Evolutionary conservation across 2,113 vertebrate species (phyloP).

Genomic region (Plotosus lineatus): DNA sequence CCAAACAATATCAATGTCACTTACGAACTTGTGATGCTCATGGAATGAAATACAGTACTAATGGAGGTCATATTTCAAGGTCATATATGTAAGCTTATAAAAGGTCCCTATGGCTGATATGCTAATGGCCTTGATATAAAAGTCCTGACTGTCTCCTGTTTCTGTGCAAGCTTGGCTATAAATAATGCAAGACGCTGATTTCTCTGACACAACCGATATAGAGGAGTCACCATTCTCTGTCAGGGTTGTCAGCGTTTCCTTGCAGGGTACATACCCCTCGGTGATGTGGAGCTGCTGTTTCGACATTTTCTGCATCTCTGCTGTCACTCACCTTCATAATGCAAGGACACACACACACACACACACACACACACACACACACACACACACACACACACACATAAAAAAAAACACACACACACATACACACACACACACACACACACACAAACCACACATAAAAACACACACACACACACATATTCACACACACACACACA

Average conservation of each 20-base stretch:
- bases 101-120: not conserved
- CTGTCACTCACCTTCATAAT: slow-evolving; percentile 20
- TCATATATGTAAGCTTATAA: too few species aligned
- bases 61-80: too few species aligned
- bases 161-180: slow-evolving; percentile 14
- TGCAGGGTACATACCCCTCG: not conserved
- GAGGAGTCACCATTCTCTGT: slow-evolving; percentile 23
- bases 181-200: slow-evolving; percentile 23
- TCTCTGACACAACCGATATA: slow-evolving; percentile 25
- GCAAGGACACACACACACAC: not conserved
- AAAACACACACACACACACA: not conserved
- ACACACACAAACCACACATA: not conserved
- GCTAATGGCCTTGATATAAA: not conserved
- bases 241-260: slow-evolving; percentile 32
- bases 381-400: not conserved
- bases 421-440: not conserved
- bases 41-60: too few species aligned
- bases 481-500: not conserved
- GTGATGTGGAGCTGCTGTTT: not conserved
- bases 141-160: not conserved
- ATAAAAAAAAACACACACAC: slow-evolving; percentile 3
- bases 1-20: too few species aligned
- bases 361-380: slow-evolving; percentile 2
- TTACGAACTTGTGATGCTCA: too few species aligned
- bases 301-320: slow-evolving; percentile 38